Evolutionary conservation across 64 coral and sea anemone genomes (phyloP).

Genomic region (Dendrophyllia cribrosa): DNA sequence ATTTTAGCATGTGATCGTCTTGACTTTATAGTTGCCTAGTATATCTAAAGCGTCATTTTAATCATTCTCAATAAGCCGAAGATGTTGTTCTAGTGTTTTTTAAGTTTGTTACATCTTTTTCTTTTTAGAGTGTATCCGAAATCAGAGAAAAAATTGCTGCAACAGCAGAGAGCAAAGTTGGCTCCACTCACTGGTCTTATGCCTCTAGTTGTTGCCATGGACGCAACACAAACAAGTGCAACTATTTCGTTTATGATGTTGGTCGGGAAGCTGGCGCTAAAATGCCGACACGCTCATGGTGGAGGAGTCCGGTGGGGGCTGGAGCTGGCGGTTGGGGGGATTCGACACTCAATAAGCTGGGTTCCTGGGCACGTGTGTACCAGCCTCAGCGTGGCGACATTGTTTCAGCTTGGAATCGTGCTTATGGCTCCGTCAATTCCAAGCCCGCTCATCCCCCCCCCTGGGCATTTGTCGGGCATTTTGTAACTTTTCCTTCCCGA

Average conservation of each 20-base stretch:
- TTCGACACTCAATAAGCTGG: not conserved
- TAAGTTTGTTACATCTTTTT: too few species aligned
- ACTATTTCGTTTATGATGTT: conserved; percentile 71
- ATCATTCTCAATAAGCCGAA: too few species aligned
- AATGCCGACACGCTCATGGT: conserved; percentile 37
- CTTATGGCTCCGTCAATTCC: too few species aligned
- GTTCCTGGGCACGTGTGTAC: conserved; percentile 24
- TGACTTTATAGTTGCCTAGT: too few species aligned
- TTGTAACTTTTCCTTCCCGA: too few species aligned
- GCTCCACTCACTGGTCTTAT: conserved; percentile 16
- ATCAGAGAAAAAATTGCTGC: conserved; percentile 34
- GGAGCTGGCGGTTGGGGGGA: conserved; percentile 44
- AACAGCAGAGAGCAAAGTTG: conserved; percentile 39
- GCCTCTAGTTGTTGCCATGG: conserved; percentile 33
- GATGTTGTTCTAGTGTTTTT: too few species aligned
- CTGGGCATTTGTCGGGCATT: too few species aligned
- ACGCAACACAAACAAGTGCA: conserved; percentile 41
- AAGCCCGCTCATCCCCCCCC: too few species aligned
- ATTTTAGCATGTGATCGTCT: too few species aligned
- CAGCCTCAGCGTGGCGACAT: conserved; percentile 10
- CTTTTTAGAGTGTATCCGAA: not conserved
- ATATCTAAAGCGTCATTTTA: too few species aligned
- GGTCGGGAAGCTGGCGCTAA: conserved; percentile 53
- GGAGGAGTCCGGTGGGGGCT: not conserved
- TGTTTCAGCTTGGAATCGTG: too few species aligned